phyloP scores from a whole-genome alignment of 2,797 vertebrate species.

The Sebastes jordani region DNA sequence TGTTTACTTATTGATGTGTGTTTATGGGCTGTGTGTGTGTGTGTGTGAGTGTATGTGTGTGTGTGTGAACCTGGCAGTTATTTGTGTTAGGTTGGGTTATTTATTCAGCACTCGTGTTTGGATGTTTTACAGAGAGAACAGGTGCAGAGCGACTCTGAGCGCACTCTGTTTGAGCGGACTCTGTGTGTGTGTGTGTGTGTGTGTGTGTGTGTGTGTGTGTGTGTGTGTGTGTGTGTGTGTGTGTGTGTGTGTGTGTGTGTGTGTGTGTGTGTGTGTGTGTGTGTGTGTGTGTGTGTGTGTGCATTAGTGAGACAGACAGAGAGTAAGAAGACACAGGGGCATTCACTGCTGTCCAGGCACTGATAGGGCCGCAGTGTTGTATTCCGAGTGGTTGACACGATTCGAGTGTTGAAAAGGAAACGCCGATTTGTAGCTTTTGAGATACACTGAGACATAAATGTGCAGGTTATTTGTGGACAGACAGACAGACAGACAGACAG shows the following conservation, averaged over 20 bases:
- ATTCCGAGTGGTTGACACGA: conserved; percentile 49
- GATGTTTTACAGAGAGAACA: conserved; percentile 86
- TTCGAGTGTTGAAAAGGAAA: conserved; percentile 46
- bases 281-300: conserved; percentile 25
- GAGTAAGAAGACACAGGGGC: conserved; percentile 63
- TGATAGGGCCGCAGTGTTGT: conserved; percentile 57
- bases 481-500: conserved; percentile 1
- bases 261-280: conserved; percentile 36
- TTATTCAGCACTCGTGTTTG: conserved; percentile 83
- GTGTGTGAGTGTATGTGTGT: conserved; percentile 36
- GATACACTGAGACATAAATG: conserved; percentile 8
- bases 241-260: conserved; percentile 43
- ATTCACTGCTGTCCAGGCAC: conserved; percentile 71
- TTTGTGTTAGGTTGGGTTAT: conserved; percentile 79
- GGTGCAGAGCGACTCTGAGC: conserved; percentile 79
- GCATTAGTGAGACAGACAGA: conserved; percentile 32
- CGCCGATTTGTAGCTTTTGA: conserved; percentile 23
- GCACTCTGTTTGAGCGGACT: conserved; percentile 71
- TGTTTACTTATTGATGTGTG: conserved; percentile 86
- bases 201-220: conserved; percentile 38
- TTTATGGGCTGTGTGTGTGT: conserved; percentile 65
- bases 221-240: conserved; percentile 24
- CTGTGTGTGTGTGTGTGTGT: conserved; percentile 33
- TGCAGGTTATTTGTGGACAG: neutral
- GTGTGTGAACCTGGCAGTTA: conserved; percentile 68